A percentile compares a stretch with the other conserved stretches of the same genome.
Evolutionary conservation across 1,140 invertebrate genomes (phyloP).

Genomic region (Meteorus sp.): DNA sequence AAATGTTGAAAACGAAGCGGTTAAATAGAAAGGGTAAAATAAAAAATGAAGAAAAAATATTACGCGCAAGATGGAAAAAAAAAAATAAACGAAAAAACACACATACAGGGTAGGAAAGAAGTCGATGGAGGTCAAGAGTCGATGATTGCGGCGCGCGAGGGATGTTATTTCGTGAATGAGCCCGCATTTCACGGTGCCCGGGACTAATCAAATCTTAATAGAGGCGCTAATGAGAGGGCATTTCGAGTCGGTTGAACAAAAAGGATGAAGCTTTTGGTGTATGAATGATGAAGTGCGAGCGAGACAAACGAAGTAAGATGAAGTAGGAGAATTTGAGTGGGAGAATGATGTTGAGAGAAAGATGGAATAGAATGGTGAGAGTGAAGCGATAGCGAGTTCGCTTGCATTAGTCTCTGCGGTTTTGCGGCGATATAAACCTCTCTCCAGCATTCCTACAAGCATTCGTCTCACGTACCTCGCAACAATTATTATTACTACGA

Average conservation of each 20-base stretch:
- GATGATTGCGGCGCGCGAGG: slow-evolving; percentile 22
- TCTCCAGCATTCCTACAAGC: slow-evolving; percentile 35
- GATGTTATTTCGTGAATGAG: slow-evolving; percentile 46
- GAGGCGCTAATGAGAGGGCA: slow-evolving; percentile 54
- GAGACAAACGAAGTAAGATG: slow-evolving; percentile 5
- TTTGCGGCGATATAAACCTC: neutral
- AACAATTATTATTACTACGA: slow-evolving; percentile 48
- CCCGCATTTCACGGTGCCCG: slow-evolving; percentile 42
- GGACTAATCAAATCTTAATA: slow-evolving; percentile 56
- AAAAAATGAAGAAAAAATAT: neutral
- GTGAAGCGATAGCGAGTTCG: too few relatives aligned
- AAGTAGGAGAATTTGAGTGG: too few relatives aligned
- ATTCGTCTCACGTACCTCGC: slow-evolving; percentile 49
- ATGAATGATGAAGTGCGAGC: slow-evolving; percentile 4
- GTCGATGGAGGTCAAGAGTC: slow-evolving; percentile 12
- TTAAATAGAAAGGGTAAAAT: too few relatives aligned
- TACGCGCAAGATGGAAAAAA: neutral
- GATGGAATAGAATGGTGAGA: too few relatives aligned
- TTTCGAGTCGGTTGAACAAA: slow-evolving; percentile 33
- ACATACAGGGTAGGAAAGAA: too few relatives aligned
- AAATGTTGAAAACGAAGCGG: too few relatives aligned
- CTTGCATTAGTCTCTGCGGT: slow-evolving; percentile 4
- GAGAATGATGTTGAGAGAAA: too few relatives aligned
- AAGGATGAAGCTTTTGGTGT: too few relatives aligned
- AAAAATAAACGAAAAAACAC: neutral